phyloP scores from a whole-genome alignment of 2,888 invertebrate species.

The Elmis aenea region DNA sequence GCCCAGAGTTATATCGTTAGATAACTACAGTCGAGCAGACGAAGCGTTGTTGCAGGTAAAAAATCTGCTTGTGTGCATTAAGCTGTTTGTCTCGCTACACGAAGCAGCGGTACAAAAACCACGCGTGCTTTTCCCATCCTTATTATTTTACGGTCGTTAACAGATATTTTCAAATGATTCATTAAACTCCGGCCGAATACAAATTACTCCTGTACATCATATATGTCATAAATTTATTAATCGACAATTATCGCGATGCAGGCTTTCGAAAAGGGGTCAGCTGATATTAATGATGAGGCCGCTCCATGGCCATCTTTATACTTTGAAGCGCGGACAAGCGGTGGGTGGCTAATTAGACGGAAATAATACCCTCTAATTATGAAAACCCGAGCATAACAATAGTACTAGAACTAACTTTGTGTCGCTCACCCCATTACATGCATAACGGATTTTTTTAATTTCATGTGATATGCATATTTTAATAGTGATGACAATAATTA shows the following conservation, averaged over 20 bases:
- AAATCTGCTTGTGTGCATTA: no score
- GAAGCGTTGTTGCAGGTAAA: no score
- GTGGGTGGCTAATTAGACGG: constrained; percentile 26
- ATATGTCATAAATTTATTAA: constrained; percentile 24
- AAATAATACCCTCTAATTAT: constrained; percentile 25
- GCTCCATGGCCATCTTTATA: constrained; percentile 14
- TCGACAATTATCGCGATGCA: constrained; percentile 21
- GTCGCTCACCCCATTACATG: constrained; percentile 14
- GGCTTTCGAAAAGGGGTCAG: constrained; percentile 16
- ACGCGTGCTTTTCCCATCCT: no score
- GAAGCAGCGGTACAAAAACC: no score
- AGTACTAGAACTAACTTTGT: constrained; percentile 23
- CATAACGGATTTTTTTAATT: constrained; percentile 14
- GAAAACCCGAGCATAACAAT: constrained; percentile 17
- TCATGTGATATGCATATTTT: constrained; percentile 15
- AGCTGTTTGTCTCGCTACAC: no score
- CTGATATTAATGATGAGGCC: constrained; percentile 22
- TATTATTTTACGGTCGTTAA: no score
- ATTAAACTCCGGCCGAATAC: constrained; percentile 20
- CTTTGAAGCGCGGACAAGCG: constrained; percentile 19
- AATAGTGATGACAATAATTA: no score
- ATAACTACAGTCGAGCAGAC: no score
- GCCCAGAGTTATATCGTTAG: no score
- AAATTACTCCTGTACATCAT: constrained; percentile 24
- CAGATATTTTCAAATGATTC: constrained; percentile 22